Evolutionary conservation across 1,140 invertebrate species (phyloP), one percentile per base, ranked within the genome.

Genomic region (Apis laboriosa): DNA sequence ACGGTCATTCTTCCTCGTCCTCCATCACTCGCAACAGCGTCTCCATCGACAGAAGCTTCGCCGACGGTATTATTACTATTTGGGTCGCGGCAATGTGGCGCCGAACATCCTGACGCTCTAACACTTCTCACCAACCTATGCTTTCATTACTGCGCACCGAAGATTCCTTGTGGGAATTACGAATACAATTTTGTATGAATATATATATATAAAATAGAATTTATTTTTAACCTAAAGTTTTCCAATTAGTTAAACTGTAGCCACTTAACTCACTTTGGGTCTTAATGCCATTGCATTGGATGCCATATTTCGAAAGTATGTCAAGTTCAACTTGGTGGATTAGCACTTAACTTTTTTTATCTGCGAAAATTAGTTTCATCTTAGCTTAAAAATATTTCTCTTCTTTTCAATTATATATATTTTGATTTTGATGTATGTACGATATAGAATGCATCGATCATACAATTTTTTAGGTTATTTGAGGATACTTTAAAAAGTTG

Each of bases 71-170:
- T 90, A 90, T 90, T 90, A 85, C 88, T 90, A 90, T 91, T 90
- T 90, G 86, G 90, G 90, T 91, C 90, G 89, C 85, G 85, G 84
- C 88, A 87, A 88, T 87, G 86, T 89, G 90, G 90, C 90, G 90
- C 90, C 90, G 77, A 85, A 79, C 83, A 64, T 89, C 88, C 82
- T 84, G 89, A 86, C 90, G 86, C 73, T 90, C 82, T 51, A 66
- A 67, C 68, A 73, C 70, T 68, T 79, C 79, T 81, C 80, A 71
- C 75, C 58, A 64, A n/a, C 34, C 28, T 51, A 78, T 68, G 64
- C 64, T 76, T 76, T 66, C 77, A 64, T 83, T 78, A 83, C 34
- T 83, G 60, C 73, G 53, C 61, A 21, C 77, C 64, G 28, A 28
- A 34, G 70, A 80, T 73, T 70, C 43, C 17, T 68, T 53, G 51